A percentile compares a stretch with the other conserved stretches of the same genome.
These are phyloP conservation scores for Drosophila yooni DNA, from an alignment of 2,888 invertebrate genomes.

Conservation along the genomic window DNA sequence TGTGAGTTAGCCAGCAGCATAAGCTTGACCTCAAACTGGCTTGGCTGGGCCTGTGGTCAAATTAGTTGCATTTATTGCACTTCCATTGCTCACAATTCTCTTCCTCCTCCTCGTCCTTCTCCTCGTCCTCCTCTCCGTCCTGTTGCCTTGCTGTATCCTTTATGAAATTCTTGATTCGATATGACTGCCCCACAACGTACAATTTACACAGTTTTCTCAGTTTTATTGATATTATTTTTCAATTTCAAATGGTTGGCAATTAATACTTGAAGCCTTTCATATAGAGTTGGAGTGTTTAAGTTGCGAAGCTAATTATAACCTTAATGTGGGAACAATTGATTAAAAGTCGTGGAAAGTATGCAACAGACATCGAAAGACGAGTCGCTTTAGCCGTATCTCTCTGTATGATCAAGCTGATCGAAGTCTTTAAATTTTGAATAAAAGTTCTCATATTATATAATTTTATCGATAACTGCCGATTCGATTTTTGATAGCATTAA, in stretches of 20 bases:
- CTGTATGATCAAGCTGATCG: not conserved
- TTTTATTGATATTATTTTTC: not conserved
- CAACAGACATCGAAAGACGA: not conserved
- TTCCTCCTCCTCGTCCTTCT: not conserved
- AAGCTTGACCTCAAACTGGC: slow-evolving; percentile 25
- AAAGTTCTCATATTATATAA: not conserved
- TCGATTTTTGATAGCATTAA: not conserved
- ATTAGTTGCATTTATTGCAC: slow-evolving; percentile 46
- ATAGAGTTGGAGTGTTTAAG: not conserved
- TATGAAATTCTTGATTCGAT: not conserved
- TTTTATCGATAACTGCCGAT: not conserved
- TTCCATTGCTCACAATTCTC: not conserved
- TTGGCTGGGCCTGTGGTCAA: slow-evolving; percentile 32
- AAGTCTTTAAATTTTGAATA: not conserved
- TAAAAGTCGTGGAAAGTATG: not conserved
- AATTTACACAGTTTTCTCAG: not conserved
- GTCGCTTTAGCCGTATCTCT: too few species aligned
- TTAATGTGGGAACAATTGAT: not conserved
- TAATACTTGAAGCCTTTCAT: not conserved
- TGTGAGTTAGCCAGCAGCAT: slow-evolving; percentile 1
- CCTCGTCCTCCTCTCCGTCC: not conserved
- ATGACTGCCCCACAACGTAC: not conserved
- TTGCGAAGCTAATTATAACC: not conserved
- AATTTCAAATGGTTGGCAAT: not conserved
- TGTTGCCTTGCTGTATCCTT: not conserved